phyloP scores from a whole-genome alignment of 2,888 invertebrate species.

The Ormyrus pomaceus region DNA sequence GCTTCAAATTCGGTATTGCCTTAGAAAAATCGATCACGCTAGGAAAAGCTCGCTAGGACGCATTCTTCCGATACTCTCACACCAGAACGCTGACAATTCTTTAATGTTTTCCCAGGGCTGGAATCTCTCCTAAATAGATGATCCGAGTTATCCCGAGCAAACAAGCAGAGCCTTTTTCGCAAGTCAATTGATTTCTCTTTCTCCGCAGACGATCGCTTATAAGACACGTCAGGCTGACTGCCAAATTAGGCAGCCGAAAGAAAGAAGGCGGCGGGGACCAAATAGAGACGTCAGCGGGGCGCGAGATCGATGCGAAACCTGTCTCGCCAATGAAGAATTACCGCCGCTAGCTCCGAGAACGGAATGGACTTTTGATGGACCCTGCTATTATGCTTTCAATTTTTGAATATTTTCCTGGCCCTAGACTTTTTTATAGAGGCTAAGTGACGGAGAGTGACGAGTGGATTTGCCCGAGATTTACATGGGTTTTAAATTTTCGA shows the following conservation, averaged over 20 bases:
- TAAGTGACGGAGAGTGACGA: too few species aligned
- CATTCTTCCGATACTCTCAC: too few species aligned
- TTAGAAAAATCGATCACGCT: too few species aligned
- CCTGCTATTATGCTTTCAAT: slow-evolving; percentile 12
- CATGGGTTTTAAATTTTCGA: neutral
- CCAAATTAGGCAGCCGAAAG: slow-evolving; percentile 19
- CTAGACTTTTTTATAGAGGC: too few species aligned
- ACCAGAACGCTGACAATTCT: too few species aligned
- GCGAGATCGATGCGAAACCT: slow-evolving; percentile 43
- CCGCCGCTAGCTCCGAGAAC: slow-evolving; percentile 3
- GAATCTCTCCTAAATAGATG: too few species aligned
- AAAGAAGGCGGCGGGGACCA: slow-evolving; percentile 18
- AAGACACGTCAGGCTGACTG: neutral
- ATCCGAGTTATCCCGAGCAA: too few species aligned
- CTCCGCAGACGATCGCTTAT: too few species aligned
- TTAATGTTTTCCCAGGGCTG: too few species aligned
- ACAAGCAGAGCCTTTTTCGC: neutral
- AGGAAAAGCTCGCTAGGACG: too few species aligned
- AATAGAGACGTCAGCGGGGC: slow-evolving; percentile 42
- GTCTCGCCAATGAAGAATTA: slow-evolving; percentile 46
- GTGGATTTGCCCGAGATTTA: too few species aligned
- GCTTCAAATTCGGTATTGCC: too few species aligned
- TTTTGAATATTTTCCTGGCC: slow-evolving; percentile 1
- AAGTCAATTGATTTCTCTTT: slow-evolving; percentile 48
- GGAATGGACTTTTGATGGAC: slow-evolving; percentile 40